Conservation (phyloP, 2,113 vertebrate species). For the Symphodus melops region DNA sequence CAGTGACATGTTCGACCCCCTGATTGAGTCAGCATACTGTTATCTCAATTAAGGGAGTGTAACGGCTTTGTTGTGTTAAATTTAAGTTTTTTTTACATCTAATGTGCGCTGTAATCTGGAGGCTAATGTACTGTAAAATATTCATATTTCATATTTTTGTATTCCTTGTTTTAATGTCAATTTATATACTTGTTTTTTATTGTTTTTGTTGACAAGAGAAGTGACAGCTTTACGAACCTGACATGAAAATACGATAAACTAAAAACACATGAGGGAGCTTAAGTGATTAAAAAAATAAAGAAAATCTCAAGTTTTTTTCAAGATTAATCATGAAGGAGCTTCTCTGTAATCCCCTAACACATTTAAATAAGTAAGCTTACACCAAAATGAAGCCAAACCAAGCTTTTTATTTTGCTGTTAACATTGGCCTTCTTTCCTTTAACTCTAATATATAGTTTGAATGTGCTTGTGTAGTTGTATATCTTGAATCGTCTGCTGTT, state of each 20-base stretch:
- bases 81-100: too few relatives aligned
- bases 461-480: not conserved
- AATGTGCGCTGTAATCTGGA: too few relatives aligned
- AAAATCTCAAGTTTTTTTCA: not conserved
- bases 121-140: too few relatives aligned
- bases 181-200: too few relatives aligned
- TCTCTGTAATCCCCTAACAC: not conserved
- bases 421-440: not conserved
- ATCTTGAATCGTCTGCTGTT: not conserved
- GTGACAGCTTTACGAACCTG: too few relatives aligned
- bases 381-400: not conserved
- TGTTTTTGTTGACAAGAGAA: too few relatives aligned
- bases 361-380: not conserved
- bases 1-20: not conserved
- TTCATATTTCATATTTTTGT: too few relatives aligned
- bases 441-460: not conserved
- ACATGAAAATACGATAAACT: not conserved
- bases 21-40: too few relatives aligned
- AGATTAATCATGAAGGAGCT: not conserved
- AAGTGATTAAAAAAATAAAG: not conserved
- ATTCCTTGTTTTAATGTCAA: too few relatives aligned
- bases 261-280: not conserved
- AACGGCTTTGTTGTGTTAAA: not conserved
- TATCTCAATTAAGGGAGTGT: too few relatives aligned
- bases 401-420: not conserved